Evolutionary conservation across 2,113 vertebrate species (phyloP).

Genomic region (Tyrannus savana): DNA sequence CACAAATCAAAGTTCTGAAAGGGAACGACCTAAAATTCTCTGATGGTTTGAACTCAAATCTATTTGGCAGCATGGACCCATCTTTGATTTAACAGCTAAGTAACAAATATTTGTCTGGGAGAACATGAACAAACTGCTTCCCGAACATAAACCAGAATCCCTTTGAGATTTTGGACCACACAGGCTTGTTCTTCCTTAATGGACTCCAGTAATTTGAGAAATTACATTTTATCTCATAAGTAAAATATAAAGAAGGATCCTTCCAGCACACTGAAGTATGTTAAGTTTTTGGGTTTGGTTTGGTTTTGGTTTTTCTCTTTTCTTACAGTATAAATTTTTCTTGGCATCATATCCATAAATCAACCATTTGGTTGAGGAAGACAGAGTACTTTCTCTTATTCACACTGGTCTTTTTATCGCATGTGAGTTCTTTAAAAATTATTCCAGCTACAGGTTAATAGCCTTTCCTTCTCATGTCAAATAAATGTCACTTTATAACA

Average conservation of each 20-base stretch:
- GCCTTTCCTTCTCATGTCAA: background rate
- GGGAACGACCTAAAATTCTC: background rate
- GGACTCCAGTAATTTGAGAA: conserved; percentile 37
- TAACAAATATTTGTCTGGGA: conserved; percentile 52
- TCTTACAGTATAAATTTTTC: background rate
- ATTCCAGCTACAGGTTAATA: background rate
- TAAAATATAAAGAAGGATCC: background rate
- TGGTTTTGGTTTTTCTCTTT: background rate
- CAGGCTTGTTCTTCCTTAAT: conserved; percentile 30
- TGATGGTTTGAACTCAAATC: conserved; percentile 17
- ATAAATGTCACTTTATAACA: background rate
- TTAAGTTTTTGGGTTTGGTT: background rate
- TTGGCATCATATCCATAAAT: background rate
- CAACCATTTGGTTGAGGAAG: background rate
- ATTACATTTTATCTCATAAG: conserved; percentile 39
- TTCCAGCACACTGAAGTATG: background rate
- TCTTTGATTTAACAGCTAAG: conserved; percentile 35
- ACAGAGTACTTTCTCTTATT: background rate
- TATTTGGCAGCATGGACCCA: background rate
- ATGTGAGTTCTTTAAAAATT: background rate
- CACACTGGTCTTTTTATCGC: background rate
- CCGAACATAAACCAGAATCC: conserved; percentile 46
- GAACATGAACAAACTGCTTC: conserved; percentile 47
- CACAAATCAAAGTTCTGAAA: conserved; percentile 30
- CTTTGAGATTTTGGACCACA: conserved; percentile 55